Evolutionary conservation across 2,797 vertebrate species (phyloP).

Genomic region (Coccyzus lansbergi): DNA sequence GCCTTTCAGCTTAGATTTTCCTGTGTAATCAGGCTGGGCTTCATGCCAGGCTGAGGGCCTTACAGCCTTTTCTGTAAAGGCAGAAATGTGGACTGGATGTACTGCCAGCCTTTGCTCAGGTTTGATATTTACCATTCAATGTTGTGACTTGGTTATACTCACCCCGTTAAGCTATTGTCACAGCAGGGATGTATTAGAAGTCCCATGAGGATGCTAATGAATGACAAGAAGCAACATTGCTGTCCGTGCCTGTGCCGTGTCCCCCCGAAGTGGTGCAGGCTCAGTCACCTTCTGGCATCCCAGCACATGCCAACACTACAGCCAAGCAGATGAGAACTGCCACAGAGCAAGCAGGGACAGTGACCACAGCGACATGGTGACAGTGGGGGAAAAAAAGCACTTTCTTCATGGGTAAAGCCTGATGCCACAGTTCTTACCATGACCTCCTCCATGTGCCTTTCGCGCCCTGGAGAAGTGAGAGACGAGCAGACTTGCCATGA

Average conservation of each 20-base stretch:
- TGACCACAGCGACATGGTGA: rapidly evolving
- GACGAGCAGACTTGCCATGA: background rate
- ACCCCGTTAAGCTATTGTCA: background rate
- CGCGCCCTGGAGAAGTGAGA: background rate
- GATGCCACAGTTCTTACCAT: rapidly evolving
- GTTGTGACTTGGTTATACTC: background rate
- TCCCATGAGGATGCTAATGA: background rate
- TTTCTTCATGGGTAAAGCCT: rapidly evolving
- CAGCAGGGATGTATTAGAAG: background rate
- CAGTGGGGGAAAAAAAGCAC: rapidly evolving
- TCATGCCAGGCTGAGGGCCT: background rate
- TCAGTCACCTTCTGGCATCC: rapidly evolving
- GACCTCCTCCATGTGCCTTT: background rate
- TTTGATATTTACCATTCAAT: background rate
- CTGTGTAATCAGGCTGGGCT: background rate
- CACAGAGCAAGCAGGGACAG: rapidly evolving
- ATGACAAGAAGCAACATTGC: background rate
- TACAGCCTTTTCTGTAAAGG: background rate
- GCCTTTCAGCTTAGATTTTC: background rate
- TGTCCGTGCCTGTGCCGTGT: no score
- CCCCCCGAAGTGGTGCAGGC: rapidly evolving
- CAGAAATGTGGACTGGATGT: background rate
- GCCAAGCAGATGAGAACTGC: background rate
- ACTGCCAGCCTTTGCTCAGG: background rate
- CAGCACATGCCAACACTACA: background rate